Conservation (phyloP, 2,888 invertebrate genomes). For the Nemapogon koenigi region DNA sequence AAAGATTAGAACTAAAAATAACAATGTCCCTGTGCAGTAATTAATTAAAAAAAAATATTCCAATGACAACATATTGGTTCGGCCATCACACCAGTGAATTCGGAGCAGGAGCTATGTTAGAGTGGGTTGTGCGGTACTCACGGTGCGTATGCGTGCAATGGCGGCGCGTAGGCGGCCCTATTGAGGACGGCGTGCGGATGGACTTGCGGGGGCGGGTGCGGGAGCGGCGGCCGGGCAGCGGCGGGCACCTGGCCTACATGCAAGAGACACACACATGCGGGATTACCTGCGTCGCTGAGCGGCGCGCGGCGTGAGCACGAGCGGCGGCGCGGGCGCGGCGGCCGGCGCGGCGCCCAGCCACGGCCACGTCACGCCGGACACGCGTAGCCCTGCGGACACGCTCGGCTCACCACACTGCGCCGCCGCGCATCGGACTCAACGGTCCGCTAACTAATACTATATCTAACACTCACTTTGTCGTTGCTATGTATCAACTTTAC, state of each 20-base stretch:
- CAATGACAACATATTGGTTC: no score
- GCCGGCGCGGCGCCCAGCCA: constrained; percentile 72
- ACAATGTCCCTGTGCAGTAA: no score
- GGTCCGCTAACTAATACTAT: no score
- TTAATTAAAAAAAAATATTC: no score
- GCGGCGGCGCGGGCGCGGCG: constrained; percentile 69
- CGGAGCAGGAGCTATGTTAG: constrained; percentile 2
- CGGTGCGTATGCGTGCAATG: constrained; percentile 90
- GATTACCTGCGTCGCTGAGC: constrained; percentile 77
- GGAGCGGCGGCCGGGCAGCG: constrained; percentile 68
- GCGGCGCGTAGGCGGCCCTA: constrained; percentile 75
- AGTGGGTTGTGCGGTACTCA: constrained; percentile 66
- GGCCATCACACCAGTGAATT: no score
- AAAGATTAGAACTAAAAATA: no score
- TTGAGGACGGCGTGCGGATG: constrained; percentile 70
- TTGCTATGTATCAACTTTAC: no score
- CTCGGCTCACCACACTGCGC: constrained; percentile 38
- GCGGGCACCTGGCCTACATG: constrained; percentile 70
- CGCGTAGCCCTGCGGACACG: constrained; percentile 74
- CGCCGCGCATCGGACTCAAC: no score
- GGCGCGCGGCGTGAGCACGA: constrained; percentile 76
- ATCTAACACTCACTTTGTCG: no score
- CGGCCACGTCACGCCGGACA: constrained; percentile 79
- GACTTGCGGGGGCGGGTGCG: constrained; percentile 76
- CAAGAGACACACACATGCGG: constrained; percentile 30